Evolutionary conservation across 2,888 invertebrate species (phyloP), one percentile per base, ranked within the genome.

Genomic region (Watsonalla cultraria): DNA sequence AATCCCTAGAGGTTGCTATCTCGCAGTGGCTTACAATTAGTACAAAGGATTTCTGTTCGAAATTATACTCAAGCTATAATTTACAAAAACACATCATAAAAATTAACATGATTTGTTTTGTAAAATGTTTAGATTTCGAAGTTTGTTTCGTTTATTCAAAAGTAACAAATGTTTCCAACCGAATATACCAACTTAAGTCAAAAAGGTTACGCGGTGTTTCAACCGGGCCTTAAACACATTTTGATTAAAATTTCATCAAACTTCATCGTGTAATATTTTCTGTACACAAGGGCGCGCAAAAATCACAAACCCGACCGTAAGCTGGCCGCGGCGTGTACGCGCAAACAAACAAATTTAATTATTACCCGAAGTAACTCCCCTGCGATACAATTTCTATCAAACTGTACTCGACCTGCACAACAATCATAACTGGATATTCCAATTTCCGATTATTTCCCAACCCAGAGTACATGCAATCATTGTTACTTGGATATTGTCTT

Each of bases 331-430:
- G 58, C 62, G 64, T 61, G 67, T 69, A 66, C 63, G 57, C 59
- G 61, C 70, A 78, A 76, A 80, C 75, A 80, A 79, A 74, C 77
- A 76, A 80, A 80, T 77, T 79, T 78, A 80, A 81, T 81, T 80
- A 82, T 24, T 70, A 60, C 60, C 52, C 51, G 60, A 65, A 64
- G 68, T 67, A 68, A 62, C 62, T 49, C 39, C 59, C 57, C 68
- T 65, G 62, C 70, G 68, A 68, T 64, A 65, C 64, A 67, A 66
- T 66, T 65, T 59, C 60, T 67, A 68, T 68, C 62, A 64, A 68
- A 70, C 62, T 65, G 56, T 59, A 52, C 56, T 55, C 60, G 57
- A 62, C 62, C 57, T 59, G 51, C 56, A 58, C 62, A 52, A 59
- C 55, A 57, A 53, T 57, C 59, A 61, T 64, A 63, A 62, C 58